Percentiles rank a stretch among this genome's conserved stretches.
Evolutionary conservation across 2,113 vertebrate species (phyloP).

Genomic region (Hippopotamus amphibius): DNA sequence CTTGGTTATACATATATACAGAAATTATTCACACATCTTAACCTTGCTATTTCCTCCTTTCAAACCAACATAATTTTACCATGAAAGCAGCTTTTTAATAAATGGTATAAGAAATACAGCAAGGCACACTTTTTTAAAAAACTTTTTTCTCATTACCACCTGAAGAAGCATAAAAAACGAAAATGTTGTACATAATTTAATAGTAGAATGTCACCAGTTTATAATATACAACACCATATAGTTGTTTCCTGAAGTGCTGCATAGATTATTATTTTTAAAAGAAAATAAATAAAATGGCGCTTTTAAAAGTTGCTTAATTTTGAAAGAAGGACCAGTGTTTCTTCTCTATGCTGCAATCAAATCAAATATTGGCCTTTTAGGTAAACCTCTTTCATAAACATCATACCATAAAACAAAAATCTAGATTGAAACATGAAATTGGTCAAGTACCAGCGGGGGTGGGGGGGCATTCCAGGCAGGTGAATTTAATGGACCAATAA

Average conservation of each 20-base stretch:
- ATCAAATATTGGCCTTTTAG: constrained; percentile 82
- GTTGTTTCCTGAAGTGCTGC: constrained; percentile 93
- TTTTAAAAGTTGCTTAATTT: constrained; percentile 83
- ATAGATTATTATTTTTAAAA: constrained; percentile 90
- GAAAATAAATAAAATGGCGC: constrained; percentile 85
- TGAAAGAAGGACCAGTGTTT: constrained; percentile 80
- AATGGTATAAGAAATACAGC: constrained; percentile 95
- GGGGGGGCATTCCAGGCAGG: constrained; percentile 82
- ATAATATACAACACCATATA: constrained; percentile 91
- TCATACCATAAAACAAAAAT: constrained; percentile 74
- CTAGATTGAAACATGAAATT: constrained; percentile 84
- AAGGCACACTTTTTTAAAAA: constrained; percentile 97
- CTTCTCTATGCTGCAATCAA: constrained; percentile 82
- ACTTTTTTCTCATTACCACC: constrained; percentile 87
- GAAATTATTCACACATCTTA: constrained; percentile 91
- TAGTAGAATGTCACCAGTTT: constrained; percentile 86
- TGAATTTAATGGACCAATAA: constrained; percentile 68
- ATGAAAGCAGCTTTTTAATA: constrained; percentile 93
- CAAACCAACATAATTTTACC: constrained; percentile 88
- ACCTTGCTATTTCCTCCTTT: constrained; percentile 91
- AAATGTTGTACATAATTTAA: constrained; percentile 88
- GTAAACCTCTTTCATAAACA: constrained; percentile 81
- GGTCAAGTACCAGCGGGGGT: constrained; percentile 75
- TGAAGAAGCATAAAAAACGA: constrained; percentile 89
- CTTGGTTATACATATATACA: constrained; percentile 96